These are phyloP conservation scores for Dromococcyx pavoninus DNA, from an alignment of 2,797 vertebrate genomes.

Conservation along the genomic window DNA sequence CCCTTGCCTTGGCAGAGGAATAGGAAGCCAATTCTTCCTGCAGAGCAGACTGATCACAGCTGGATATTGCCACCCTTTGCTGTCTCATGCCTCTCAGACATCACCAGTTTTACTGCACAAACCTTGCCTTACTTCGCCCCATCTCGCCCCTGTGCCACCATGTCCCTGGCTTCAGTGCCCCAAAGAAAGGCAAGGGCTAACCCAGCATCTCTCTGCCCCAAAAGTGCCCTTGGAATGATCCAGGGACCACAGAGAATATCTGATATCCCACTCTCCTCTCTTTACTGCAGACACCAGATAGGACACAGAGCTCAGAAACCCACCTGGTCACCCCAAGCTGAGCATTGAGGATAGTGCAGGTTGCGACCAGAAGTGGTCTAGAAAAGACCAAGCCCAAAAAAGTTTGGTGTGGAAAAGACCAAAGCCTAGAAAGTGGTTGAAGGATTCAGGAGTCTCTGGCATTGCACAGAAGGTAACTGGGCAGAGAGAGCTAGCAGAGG, in stretches of 20 bases:
- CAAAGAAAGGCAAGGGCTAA: background rate
- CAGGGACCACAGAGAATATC: background rate
- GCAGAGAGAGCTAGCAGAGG: background rate
- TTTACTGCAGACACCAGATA: background rate
- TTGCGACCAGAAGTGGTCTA: background rate
- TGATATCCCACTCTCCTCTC: background rate
- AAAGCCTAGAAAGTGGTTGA: background rate
- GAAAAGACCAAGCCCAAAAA: background rate
- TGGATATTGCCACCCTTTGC: background rate
- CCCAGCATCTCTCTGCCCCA: background rate
- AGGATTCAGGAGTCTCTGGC: background rate
- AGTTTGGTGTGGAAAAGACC: background rate
- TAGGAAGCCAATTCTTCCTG: background rate
- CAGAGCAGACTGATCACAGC: background rate
- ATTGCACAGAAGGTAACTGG: background rate
- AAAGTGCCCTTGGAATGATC: background rate
- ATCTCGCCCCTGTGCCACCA: background rate
- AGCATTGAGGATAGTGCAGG: background rate
- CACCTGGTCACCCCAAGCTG: background rate
- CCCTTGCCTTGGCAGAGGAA: background rate
- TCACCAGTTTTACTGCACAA: background rate
- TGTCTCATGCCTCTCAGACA: background rate
- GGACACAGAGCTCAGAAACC: background rate
- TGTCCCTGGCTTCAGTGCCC: background rate
- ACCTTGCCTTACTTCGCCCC: background rate